Evolutionary conservation across 1,140 invertebrate species (phyloP).

Genomic region (Pararge aegeria): DNA sequence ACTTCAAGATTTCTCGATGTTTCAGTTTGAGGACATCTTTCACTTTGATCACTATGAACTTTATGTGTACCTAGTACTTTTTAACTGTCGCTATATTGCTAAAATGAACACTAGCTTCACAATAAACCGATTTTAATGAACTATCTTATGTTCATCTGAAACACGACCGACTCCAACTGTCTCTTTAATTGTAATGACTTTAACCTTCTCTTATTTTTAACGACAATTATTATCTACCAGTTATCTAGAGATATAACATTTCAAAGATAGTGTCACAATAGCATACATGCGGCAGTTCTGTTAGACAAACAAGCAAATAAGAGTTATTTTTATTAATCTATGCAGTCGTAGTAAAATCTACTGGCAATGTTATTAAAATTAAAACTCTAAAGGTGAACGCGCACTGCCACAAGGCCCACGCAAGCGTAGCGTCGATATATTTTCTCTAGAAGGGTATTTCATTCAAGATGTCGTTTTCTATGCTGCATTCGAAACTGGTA

Average conservation of each 20-base stretch:
- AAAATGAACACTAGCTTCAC: not conserved
- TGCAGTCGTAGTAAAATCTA: not conserved
- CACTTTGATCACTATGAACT: no score
- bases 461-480: no score
- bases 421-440: no score
- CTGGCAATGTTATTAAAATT: not conserved
- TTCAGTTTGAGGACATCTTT: no score
- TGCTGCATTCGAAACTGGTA: no score
- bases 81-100: not conserved
- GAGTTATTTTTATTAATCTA: slow-evolving; percentile 8
- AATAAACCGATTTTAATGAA: not conserved
- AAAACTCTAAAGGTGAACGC: not conserved
- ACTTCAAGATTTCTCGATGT: no score
- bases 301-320: slow-evolving; percentile 12
- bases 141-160: not conserved
- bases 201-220: slow-evolving; percentile 7
- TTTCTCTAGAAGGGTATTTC: no score
- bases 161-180: not conserved
- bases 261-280: slow-evolving; percentile 16
- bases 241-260: slow-evolving; percentile 23
- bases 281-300: slow-evolving; percentile 5
- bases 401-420: no score
- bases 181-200: slow-evolving; percentile 8
- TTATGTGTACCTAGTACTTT: not conserved
- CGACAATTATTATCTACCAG: slow-evolving; percentile 2